Evolutionary conservation across 2,113 vertebrate species (phyloP).

Genomic region (Hymenochirus boettgeri): DNA sequence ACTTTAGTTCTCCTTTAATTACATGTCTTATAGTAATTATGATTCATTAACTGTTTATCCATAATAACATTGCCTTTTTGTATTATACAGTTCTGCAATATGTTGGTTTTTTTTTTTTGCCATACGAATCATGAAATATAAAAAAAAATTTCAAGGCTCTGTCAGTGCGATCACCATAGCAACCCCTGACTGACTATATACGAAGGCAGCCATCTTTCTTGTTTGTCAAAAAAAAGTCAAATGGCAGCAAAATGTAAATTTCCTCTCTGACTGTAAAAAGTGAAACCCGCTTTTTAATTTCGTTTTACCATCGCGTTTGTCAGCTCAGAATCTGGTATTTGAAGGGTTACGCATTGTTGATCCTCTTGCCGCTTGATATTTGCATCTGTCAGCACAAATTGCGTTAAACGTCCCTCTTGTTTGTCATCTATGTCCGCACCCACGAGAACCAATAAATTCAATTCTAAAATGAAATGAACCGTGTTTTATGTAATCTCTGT

Average conservation of each 20-base stretch:
- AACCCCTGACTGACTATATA: background rate
- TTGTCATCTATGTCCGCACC: constrained; percentile 18
- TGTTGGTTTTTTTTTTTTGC: too few species aligned
- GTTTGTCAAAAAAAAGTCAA: background rate
- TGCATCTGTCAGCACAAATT: constrained; percentile 1
- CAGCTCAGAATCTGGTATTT: background rate
- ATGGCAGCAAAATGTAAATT: constrained; percentile 19
- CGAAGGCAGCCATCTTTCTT: background rate
- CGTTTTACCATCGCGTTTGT: background rate
- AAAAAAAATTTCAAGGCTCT: background rate
- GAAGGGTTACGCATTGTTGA: constrained; percentile 15
- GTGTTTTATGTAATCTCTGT: constrained; percentile 14
- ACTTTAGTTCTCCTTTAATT: too few species aligned
- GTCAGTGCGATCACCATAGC: background rate
- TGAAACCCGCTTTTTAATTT: constrained; percentile 16
- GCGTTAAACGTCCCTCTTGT: constrained; percentile 16
- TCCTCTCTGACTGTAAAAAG: constrained; percentile 16
- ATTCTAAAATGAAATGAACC: constrained; percentile 13
- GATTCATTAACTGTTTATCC: too few species aligned
- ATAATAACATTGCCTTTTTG: too few species aligned
- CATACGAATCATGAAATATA: background rate
- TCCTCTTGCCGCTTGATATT: background rate
- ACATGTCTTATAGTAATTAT: too few species aligned
- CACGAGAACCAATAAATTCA: constrained; percentile 19
- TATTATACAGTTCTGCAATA: too few species aligned